Base-by-base conservation (phyloP, 2,888 invertebrate species). In the Ischnura elegans region DNA sequence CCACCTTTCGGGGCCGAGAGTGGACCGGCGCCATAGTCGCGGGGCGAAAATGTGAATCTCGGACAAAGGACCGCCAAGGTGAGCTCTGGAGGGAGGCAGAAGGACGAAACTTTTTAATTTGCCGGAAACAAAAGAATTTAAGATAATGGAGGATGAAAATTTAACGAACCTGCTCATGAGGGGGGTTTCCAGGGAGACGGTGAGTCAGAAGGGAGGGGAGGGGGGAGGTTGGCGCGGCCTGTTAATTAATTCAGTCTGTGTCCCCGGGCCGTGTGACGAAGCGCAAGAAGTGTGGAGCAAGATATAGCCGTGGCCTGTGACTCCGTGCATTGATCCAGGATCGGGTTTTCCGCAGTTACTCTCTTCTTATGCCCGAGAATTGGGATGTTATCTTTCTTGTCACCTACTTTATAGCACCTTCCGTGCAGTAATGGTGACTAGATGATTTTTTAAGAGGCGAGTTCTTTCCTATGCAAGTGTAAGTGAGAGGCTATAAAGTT, bases 111-210 rank as follows among this genome's bases (percentile, higher is more conserved):
- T 61, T 90, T 90, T 90, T 61, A 90, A 90, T 90, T 90, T 90
- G n/a, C 61, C 43, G 61, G 61, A 90, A 90, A 90, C 90, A 90
- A 90, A 90, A 61, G 90, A 90, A 90, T 66, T 43, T 61, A 55
- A 90, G 90, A 90, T 90, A 90, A 90, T 90, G 90, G 90, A 47
- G 90, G 45, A 90, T 90, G 90, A 90, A 90, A 90, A 90, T 90
- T 90, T 90, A 61, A 90, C 90, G 90, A 90, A 61, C 42, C 45
- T 16, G 61, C n/a, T 36, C 55, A n/a, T 42, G 36, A 90, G 90
- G 10, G 61, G 13, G 43, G 66, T 16, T 19, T n/a, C n/a, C n/a
- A 36, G 47, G 36, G 51, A 87, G 47, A 87, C 2, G n/a, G n/a
- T n/a, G n/a, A n/a, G n/a, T n/a, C n/a, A n/a, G n/a, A n/a, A n/a